Evolutionary conservation across 1,140 invertebrate genomes (phyloP), one percentile per base, ranked within the genome.

Genomic region (Drosophila fuyamai): DNA sequence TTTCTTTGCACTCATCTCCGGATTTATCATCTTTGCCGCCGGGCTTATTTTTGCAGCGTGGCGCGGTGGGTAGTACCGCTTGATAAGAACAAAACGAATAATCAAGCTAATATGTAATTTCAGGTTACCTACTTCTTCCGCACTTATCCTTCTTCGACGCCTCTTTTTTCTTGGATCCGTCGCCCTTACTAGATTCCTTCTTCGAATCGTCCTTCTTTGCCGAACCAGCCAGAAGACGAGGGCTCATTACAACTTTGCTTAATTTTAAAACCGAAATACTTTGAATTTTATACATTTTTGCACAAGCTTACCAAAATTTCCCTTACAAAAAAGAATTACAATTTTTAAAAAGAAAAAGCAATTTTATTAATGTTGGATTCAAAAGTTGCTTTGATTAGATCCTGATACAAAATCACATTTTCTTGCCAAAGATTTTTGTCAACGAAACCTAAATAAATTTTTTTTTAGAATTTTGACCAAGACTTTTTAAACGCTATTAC

Each of bases 21-120:
- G 29, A 8, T 10, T 59, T 27, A 1, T 1, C 14, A 14, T 46
- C 51, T 14, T 14, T 4, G 4, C 14, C 55, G 4, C 7, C 40
- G 3, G 61, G 29, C 6, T 35, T 23, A 2, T 13, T 36, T 7
- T 65, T 61, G 56, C 61, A 65, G 3, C 29, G 16, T 3, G 61
- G 61, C 4, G 4, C 1, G n/a, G 61, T 61, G 32, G 41, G 18
- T 29, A 0, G 0, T 1, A 13, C 0, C 13, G 0, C 61, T 63
- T 5, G 6, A 23, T 0, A 43, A 23, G 2, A 16, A 4, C 13
- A 27, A 4, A 3, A 4, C 0, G 1, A 8, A 8, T 6, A 35
- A 9, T 1, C 9, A 2, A 10, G 5, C n/a, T 2, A 16, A 8
- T 0, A 27, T 16, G 1, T 0, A 29, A 12, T 16, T 16, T 0